Evolutionary conservation across 2,888 invertebrate species (phyloP), one percentile per base, ranked within the genome.

Genomic region (Tholera decimalis): DNA sequence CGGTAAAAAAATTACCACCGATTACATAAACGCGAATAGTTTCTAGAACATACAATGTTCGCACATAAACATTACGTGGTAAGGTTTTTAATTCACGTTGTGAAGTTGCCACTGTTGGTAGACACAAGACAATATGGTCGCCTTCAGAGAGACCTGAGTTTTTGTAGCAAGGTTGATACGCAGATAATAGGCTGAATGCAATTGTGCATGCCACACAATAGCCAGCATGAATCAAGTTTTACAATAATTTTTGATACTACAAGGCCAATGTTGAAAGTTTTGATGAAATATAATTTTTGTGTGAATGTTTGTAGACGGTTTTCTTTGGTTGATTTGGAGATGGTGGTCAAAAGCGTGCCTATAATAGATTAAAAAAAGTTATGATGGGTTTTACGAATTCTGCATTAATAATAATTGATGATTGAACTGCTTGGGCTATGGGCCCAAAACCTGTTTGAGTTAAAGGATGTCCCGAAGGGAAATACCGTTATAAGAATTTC

Each of bases 221-320:
- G 58, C 47, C 2, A 24, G 49, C 30, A 54, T 49, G 53, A 49
- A 44, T 70, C 35, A 24, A 43, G 76, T 61, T 58, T 62, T 65
- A 74, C 62, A 79, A 67, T 63, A 50, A 71, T 75, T 79, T 61
- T 53, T 41, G 53, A 71, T 63, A 54, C 57, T 39, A 41, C 71
- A 82, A 80, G 80, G 80, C 58, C 70, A 15, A 20, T 62, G 57
- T 76, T 73, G 80, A 73, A 80, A 79, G 66, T 44, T 67, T 39
- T 54, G 47, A 35, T 59, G 71, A 65, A 58, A 58, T 60, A 54
- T 59, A 6, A 20, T 39, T 66, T 66, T 56, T 57, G 7, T 60
- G 56, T 37, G 44, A 63, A 46, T 73, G 24, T 47, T 49, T 20
- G n/a, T 11, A 54, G 35, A 26, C 28, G 8, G 20, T 24, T 3